phyloP scores from a whole-genome alignment of 2,797 vertebrate species.

The Micromesistius poutassou region DNA sequence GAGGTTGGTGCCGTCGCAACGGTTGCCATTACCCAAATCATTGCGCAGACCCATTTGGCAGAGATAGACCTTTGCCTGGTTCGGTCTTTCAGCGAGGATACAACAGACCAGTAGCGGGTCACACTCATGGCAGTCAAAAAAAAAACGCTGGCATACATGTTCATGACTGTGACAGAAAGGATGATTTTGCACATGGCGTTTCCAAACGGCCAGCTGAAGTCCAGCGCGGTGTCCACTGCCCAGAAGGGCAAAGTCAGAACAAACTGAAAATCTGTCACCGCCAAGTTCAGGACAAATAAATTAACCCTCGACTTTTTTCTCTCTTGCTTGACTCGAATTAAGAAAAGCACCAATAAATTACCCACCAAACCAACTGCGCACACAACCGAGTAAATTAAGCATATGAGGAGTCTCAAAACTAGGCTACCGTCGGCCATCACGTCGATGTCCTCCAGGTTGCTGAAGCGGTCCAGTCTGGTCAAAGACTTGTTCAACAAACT shows the following conservation, averaged over 20 bases:
- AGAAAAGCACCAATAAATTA: constrained; percentile 75
- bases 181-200: constrained; percentile 61
- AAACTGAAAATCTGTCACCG: constrained; percentile 62
- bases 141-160: constrained; percentile 66
- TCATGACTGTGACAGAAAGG: constrained; percentile 59
- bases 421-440: constrained; percentile 65
- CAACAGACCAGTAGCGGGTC: constrained; percentile 58
- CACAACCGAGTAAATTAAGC: constrained; percentile 65
- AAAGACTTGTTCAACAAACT: constrained; percentile 45
- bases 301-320: constrained; percentile 68
- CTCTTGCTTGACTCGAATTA: constrained; percentile 64
- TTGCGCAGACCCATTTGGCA: constrained; percentile 53
- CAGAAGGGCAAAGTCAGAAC: constrained; percentile 63
- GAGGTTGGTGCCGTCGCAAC: constrained; percentile 70
- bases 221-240: constrained; percentile 61
- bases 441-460: constrained; percentile 67
- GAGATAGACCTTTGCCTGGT: constrained; percentile 41
- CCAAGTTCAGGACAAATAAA: constrained; percentile 75
- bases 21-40: constrained; percentile 71
- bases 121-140: constrained; percentile 63
- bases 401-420: constrained; percentile 60
- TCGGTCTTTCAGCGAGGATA: constrained; percentile 48
- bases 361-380: constrained; percentile 69
- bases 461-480: constrained; percentile 38
- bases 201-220: constrained; percentile 68